Evolutionary conservation across 2,797 vertebrate genomes (phyloP).

Genomic region (Graptemys geographica): DNA sequence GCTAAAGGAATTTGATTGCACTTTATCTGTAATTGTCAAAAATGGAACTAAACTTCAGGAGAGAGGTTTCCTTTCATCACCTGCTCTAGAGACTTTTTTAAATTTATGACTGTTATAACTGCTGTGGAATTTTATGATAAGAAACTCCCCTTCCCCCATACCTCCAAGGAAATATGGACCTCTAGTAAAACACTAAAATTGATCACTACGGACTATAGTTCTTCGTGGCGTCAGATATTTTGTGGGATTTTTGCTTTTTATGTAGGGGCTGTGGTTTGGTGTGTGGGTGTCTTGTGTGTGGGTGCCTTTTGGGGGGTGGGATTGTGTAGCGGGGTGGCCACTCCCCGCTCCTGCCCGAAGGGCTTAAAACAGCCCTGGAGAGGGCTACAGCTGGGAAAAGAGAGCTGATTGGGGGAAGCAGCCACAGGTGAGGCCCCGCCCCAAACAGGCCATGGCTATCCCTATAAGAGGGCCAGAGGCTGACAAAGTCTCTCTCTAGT

Average conservation of each 20-base stretch:
- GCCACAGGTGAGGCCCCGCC: too few relatives aligned
- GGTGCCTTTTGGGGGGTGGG: not conserved
- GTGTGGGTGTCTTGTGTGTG: not conserved
- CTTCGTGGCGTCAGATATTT: slow-evolving; percentile 52
- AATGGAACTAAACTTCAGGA: slow-evolving; percentile 33
- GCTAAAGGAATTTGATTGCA: slow-evolving; percentile 14
- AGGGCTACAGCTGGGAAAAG: too few relatives aligned
- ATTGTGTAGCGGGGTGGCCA: too few relatives aligned
- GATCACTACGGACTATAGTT: slow-evolving; percentile 59
- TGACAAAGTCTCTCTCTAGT: too few relatives aligned
- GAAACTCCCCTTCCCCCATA: not conserved
- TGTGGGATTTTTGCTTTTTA: slow-evolving; percentile 47
- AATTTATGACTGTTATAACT: slow-evolving; percentile 55
- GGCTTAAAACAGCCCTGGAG: too few relatives aligned
- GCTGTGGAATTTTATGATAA: slow-evolving; percentile 63
- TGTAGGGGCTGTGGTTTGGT: not conserved
- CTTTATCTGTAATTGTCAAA: slow-evolving; percentile 65
- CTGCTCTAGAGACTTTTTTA: slow-evolving; percentile 13
- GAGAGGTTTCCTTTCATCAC: slow-evolving; percentile 50
- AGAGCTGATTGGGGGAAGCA: too few relatives aligned
- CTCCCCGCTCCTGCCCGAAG: too few relatives aligned
- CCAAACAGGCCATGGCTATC: too few relatives aligned
- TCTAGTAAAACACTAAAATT: slow-evolving; percentile 67
- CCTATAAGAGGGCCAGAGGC: too few relatives aligned
- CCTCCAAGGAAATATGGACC: slow-evolving; percentile 56